Base-by-base conservation (phyloP, 1,140 invertebrate species). In the Aphaenogaster rudis region DNA sequence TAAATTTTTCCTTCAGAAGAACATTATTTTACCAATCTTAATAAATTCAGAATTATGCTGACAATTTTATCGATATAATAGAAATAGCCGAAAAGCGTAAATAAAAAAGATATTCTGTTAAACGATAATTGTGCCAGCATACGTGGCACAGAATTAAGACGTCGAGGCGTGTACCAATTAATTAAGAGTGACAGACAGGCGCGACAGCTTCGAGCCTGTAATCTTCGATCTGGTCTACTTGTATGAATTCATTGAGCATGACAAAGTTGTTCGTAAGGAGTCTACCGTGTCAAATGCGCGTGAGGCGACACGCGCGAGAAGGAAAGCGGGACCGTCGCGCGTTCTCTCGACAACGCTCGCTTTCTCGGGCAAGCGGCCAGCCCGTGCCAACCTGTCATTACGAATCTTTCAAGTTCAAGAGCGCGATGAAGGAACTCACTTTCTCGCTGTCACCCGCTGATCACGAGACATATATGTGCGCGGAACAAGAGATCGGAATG, bases 341-440 rank as follows among this genome's bases (percentile, higher is more conserved):
- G 39, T 74, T 82, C 69, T 74, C 69, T 39, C 48, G 48, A 42
- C 39, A 57, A n/a, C 33, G 48, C 57, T 78, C 21, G 80, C 80
- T 84, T 84, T 84, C 80, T 76, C 80, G 80, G 80, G 42, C 80
- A 76, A 45, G n/a, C 64, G 66, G 66, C 79, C 66, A 72, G 66
- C 66, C 39, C 17, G 39, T 59, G 42, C 39, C 52, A 82, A 82
- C 80, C 67, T 74, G 69, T 84, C 42, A 54, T 76, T 82, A 63
- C 69, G 54, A 84, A 76, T 84, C 54, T 39, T 48, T 86, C 84
- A 86, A 86, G 84, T 86, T 86, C 84, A 86, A 86, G 84, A 78
- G 77, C 84, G 15, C 17, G 69, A 61, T 39, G 67, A 59, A 48
- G 42, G 80, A 64, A 79, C 63, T 86, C 74, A 66, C 82, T 86